Conservation (phyloP, 2,797 vertebrate genomes). For the Clamator glandarius region DNA sequence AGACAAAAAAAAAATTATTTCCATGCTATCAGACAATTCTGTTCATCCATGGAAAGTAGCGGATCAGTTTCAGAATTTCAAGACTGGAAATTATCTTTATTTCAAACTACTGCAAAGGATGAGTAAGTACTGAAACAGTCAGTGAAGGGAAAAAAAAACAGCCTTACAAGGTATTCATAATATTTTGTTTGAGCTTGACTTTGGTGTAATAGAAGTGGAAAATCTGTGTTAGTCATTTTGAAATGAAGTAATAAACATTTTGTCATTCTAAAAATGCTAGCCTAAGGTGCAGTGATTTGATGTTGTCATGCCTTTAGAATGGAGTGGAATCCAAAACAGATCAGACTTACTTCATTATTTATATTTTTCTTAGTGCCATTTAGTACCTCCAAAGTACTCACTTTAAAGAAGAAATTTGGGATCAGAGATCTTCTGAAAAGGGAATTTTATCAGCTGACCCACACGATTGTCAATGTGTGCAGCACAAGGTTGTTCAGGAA, state of each 20-base stretch:
- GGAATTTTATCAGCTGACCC: neutral
- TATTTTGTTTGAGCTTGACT: neutral
- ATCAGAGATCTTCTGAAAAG: neutral
- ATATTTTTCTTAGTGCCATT: neutral
- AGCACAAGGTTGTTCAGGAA: neutral
- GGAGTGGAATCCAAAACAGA: neutral
- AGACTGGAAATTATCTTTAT: neutral
- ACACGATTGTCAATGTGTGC: neutral
- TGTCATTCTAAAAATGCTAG: neutral
- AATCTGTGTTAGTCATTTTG: neutral
- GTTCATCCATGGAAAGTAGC: neutral
- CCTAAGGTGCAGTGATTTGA: neutral
- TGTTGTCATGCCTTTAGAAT: neutral
- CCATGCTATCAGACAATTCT: neutral
- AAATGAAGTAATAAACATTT: constrained; percentile 10
- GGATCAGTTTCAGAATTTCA: neutral
- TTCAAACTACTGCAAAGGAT: neutral
- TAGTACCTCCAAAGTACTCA: neutral
- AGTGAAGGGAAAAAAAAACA: neutral
- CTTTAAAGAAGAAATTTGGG: neutral
- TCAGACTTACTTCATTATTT: neutral
- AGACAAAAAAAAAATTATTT: neutral
- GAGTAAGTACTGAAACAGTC: neutral
- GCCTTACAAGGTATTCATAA: neutral
- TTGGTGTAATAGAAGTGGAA: neutral